Evolutionary conservation across 1,140 invertebrate genomes (phyloP).

Genomic region (Trichonephila inaurata): DNA sequence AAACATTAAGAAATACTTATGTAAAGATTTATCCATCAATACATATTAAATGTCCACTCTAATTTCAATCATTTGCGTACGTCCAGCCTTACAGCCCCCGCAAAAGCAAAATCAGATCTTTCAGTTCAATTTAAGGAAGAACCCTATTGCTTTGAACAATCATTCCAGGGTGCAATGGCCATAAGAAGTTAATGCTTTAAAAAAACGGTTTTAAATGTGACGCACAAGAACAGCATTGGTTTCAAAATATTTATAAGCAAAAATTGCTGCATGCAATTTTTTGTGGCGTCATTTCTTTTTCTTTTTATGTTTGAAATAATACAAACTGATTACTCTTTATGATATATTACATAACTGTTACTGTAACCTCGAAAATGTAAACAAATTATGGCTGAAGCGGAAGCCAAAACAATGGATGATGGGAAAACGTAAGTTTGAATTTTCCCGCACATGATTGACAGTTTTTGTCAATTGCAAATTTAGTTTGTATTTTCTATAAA

Average conservation of each 20-base stretch:
- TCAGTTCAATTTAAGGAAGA: conserved; percentile 50
- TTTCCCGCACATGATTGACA: conserved; percentile 40
- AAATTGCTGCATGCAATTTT: background rate
- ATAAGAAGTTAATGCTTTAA: conserved; percentile 8
- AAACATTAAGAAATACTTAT: background rate
- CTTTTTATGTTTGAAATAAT: background rate
- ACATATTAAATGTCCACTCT: background rate
- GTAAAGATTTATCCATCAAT: background rate
- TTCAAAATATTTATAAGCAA: background rate
- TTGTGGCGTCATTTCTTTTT: background rate
- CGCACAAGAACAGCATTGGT: background rate
- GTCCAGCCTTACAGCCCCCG: conserved; percentile 25
- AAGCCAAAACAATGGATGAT: conserved; percentile 49
- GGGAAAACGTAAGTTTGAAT: conserved; percentile 70
- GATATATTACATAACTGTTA: conserved; percentile 46
- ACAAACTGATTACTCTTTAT: background rate
- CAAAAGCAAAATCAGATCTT: conserved; percentile 41
- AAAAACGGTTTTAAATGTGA: background rate
- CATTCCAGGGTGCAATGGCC: conserved; percentile 19
- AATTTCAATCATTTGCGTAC: background rate
- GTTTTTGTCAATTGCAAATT: background rate
- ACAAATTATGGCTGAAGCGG: conserved; percentile 58
- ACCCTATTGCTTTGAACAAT: conserved; percentile 50
- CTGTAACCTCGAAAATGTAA: conserved; percentile 57
- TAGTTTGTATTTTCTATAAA: background rate